Evolutionary conservation across 2,888 invertebrate species (phyloP), one percentile per base, ranked within the genome.

Genomic region (Polyploca ridens): DNA sequence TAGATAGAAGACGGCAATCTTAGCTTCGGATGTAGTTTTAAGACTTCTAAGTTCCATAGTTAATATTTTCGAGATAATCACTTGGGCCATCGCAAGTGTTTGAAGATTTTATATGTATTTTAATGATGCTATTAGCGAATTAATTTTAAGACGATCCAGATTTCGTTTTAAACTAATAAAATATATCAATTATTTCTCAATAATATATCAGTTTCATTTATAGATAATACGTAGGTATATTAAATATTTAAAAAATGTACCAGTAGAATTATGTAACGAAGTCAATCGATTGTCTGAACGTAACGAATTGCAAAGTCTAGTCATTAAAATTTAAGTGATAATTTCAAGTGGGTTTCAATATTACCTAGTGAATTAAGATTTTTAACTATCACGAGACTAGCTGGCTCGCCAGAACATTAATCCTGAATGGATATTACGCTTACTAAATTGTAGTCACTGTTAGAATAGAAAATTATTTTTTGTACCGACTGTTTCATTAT

Each of bases 1-100:
- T 93, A 69, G 93, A 93, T 76, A 90, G 87, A 67, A 84, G 93
- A 81, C 82, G 91, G 63, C 90, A 92, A 66, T 93, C 93, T 60
- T 93, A 92, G 83, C 70, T 79, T 69, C 73, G 63, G 19, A 10
- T 27, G 54, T 54, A 54, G 54, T 54, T 19, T 54, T 54, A 54
- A 27, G 27, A 2, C 27, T 27, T 27, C n/a, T n/a, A 1, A 54
- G 13, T 16, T 41, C 3, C 8, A 41, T 44, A 27, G 13, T 41
- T 41, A 13, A 19, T n/a, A 5, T 41, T 19, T 41, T 60, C 8
- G 5, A 19, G 3, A 2, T 3, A 44, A 19, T 61, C 14, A 61
- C 27, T 61, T 44, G 61, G 19, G 61, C 61, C 10, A 19, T 54
- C 19, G 10, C 19, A 54, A 13, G 13, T 7, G 14, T 54, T 19